Base-by-base conservation (phyloP, 2,797 vertebrate genomes). In the Hydrophis major region DNA sequence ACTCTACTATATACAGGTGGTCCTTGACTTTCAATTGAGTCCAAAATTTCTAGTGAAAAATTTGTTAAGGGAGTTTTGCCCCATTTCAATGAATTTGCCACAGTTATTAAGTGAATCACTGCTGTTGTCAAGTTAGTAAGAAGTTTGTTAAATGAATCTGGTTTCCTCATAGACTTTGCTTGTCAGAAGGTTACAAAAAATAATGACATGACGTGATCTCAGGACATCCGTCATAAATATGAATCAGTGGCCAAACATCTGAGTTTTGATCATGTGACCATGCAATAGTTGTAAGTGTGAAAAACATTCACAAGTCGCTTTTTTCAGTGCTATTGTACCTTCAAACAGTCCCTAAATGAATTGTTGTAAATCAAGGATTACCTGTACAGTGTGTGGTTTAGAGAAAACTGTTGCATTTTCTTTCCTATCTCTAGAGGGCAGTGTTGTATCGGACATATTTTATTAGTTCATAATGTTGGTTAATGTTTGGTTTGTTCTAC, bases 341-440 rank as follows among this genome's bases (percentile, higher is more conserved):
- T 74, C 6, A 1, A 66, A 16, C 2, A 14, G 63, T 69, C 28
- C n/a, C n/a, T 74, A 74, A 74, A 74, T 37, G 6, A 37, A 74
- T 6, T 37, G 16, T 74, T 74, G 32, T 37, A 37, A 74, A 0
- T 74, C 16, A 18, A 74, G 66, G 66, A 74, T 37, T 74, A 37
- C n/a, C 32, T 74, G n/a, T 22, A 83, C 22, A 25, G 32, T 11
- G 7, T 83, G 37, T 25, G 74, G 37, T 83, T 89, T 18, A 28
- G 53, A 92, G 8, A 55, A 92, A 60, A 27, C 20, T 37, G 18
- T 37, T 32, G 12, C 42, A 60, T 59, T 50, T 55, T 28, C 42
- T 55, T 78, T 83, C n/a, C 20, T 63, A 90, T 91, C 97, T 56
- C 91, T 92, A 97, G 97, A 92, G 96, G 97, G 97, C 97, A 96